phyloP scores from a whole-genome alignment of 2,888 invertebrate species.

The Adela reaumurella region DNA sequence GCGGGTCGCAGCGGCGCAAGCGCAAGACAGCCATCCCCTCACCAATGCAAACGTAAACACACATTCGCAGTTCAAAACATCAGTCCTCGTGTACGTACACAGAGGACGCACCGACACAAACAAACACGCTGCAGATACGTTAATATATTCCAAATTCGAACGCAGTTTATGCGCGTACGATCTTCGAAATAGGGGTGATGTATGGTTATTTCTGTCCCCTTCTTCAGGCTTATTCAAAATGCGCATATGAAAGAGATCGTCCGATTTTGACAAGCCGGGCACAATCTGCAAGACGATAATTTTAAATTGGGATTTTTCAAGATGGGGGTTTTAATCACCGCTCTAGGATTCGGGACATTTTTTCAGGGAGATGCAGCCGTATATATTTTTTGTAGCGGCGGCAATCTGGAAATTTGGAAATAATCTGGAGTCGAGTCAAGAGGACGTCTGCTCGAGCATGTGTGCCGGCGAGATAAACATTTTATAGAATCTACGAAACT shows the following conservation, averaged over 20 bases:
- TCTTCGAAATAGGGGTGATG: background rate
- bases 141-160: background rate
- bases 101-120: constrained; percentile 7
- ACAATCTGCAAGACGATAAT: constrained; percentile 24
- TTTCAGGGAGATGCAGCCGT: background rate
- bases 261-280: background rate
- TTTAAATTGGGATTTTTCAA: constrained; percentile 40
- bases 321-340: constrained; percentile 35
- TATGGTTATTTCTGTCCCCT: background rate
- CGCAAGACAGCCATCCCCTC: constrained; percentile 17
- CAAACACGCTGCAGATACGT: too few species aligned
- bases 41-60: constrained; percentile 14
- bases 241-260: too few species aligned
- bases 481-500: constrained; percentile 43
- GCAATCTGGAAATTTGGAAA: constrained; percentile 55
- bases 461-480: constrained; percentile 47
- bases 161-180: background rate
- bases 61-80: constrained; percentile 9
- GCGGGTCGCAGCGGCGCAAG: constrained; percentile 34
- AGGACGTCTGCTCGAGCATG: constrained; percentile 43
- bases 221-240: background rate
- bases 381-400: constrained; percentile 43
- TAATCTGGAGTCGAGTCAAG: constrained; percentile 34
- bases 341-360: constrained; percentile 33
- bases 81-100: constrained; percentile 11